Base-by-base conservation (phyloP, 2,797 vertebrate genomes). In the Scyliorhinus canicula region DNA sequence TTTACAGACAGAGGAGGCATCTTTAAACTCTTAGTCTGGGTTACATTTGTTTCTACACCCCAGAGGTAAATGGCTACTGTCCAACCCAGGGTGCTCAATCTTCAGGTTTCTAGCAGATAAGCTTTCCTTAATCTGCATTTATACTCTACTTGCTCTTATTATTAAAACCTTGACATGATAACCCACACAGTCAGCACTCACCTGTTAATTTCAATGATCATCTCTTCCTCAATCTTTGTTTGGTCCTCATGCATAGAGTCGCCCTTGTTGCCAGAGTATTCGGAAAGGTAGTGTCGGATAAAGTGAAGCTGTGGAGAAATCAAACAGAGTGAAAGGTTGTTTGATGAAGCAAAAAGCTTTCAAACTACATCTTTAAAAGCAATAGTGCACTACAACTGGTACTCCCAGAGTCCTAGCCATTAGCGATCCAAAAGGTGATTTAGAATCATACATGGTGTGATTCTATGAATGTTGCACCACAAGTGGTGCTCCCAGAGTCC, bases 121-220 rank as follows among this genome's bases (percentile, higher is more conserved):
- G 40, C 21, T 82, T 82, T 82, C 5, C 44, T 82, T 82, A 82
- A 24, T n/a, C 35, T 82, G 44, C 40, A 24, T 82, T 47, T 79
- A 82, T 82, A 47, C 19, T 82, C 21, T 8, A 74, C 47, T 44
- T 82, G 44, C n/a, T 91, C 57, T 91, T 19, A 1, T 19, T 40
- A 65, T 40, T 8, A 35, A n/a, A 90, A 24, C 55, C 16, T 12
- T n/a, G 0, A 12, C 0, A 14, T 7, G 19, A 0, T 7, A 19
- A 93, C 16, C 26, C 28, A 3, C 28, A 3, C 7, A 1, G 9
- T 35, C 5, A 6, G 95, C 12, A 28, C 95, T 95, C 96, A 99
- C 99, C 98, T 96, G 96, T 98, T 98, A 50, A 97, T 97, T 96
- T 99, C 98, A 0, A 96, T 90, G 35, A 99, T 96, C 97, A 99